These are phyloP conservation scores for Octodon degus DNA, from an alignment of 2,113 vertebrate genomes.

Conservation along the genomic window DNA sequence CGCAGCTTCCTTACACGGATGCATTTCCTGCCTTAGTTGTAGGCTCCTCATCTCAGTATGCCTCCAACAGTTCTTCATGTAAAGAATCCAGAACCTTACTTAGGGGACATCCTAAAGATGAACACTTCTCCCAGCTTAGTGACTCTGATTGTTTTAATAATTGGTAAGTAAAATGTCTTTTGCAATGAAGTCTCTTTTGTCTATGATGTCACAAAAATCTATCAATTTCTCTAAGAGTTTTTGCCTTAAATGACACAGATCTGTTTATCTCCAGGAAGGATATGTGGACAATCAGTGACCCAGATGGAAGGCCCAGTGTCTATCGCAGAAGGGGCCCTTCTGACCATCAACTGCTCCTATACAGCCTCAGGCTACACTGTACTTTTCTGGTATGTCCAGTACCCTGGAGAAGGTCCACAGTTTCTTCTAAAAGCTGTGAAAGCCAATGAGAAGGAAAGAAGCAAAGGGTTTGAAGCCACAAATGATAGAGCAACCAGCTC, in stretches of 20 bases:
- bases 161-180: conserved; percentile 50
- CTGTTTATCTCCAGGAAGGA: too few relatives aligned
- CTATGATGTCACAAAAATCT: background rate
- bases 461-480: conserved; percentile 49
- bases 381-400: conserved; percentile 66
- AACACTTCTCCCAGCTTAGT: too few relatives aligned
- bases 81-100: background rate
- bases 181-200: background rate
- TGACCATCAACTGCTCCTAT: conserved; percentile 50
- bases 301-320: too few relatives aligned
- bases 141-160: background rate
- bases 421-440: background rate
- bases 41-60: background rate
- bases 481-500: background rate
- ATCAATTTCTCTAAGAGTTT: background rate
- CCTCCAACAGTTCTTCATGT: background rate
- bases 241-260: background rate
- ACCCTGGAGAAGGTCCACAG: background rate
- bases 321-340: background rate
- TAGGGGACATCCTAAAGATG: too few relatives aligned
- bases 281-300: too few relatives aligned
- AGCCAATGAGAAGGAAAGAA: rapidly evolving
- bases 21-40: background rate
- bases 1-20: background rate
- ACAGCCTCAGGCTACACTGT: background rate